Conservation (phyloP, 1,140 invertebrate genomes). For the Tetramorium simillimum region DNA sequence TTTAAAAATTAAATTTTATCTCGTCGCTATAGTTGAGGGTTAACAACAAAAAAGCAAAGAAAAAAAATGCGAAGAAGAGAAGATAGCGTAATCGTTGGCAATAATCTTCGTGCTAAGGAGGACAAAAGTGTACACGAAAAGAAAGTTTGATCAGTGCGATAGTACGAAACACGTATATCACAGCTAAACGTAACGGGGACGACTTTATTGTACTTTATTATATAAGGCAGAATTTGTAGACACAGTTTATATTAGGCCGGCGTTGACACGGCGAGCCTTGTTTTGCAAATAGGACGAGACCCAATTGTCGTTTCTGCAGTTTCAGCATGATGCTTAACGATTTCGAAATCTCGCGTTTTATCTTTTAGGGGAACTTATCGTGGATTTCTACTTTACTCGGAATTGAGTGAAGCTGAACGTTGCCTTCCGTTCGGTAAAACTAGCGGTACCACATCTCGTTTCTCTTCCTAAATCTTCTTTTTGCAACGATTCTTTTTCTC, state of each 20-base stretch:
- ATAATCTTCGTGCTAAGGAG: constrained; percentile 58
- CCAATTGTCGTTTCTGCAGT: constrained; percentile 49
- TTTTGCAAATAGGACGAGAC: background rate
- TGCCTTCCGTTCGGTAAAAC: constrained; percentile 22
- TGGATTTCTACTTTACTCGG: background rate
- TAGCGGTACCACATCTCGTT: background rate
- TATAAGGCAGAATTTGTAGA: constrained; percentile 69
- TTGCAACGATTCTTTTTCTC: background rate
- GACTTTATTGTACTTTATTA: constrained; percentile 70
- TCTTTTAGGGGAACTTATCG: background rate
- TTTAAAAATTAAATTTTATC: background rate
- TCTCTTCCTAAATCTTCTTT: background rate
- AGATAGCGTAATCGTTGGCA: constrained; percentile 63
- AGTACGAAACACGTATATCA: constrained; percentile 46
- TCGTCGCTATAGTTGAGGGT: background rate
- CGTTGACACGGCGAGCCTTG: constrained; percentile 58
- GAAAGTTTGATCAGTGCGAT: constrained; percentile 45
- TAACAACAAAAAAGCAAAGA: background rate
- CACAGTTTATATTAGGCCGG: constrained; percentile 69
- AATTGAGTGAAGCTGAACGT: background rate
- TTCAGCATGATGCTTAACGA: constrained; percentile 61
- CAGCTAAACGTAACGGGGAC: constrained; percentile 37
- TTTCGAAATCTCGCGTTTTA: constrained; percentile 19
- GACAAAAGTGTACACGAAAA: background rate
- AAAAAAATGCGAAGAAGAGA: background rate